Evolutionary conservation across 2,113 vertebrate species (phyloP), one percentile per base, ranked within the genome.

Genomic region (Hypocryptadius cinnamomeus): DNA sequence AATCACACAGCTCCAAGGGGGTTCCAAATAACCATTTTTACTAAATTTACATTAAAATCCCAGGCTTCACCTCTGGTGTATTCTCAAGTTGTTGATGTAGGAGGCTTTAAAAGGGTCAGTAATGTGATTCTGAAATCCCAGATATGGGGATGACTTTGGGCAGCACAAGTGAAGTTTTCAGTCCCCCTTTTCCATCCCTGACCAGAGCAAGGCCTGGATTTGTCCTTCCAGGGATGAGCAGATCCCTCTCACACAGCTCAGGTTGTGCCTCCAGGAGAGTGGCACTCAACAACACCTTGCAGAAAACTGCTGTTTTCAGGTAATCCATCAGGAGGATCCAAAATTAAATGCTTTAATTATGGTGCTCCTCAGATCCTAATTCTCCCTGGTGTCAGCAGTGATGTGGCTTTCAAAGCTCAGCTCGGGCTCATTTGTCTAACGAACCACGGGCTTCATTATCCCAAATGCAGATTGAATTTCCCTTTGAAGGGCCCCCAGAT

Each of bases 371-470:
- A 8, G 61, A 77, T 64, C 47, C 56, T 57, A 15, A 48, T 59
- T 87, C 92, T 31, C 59, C 69, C 81, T 31, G 35, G 3, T 79
- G 60, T 53, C 82, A 83, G 82, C 53, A 23, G 79, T 44, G 57
- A 87, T 35, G 77, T 8, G 35, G 68, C 40, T 92, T 81, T 87
- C 69, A 59, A 11, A 66, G 77, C 72, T 91, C 86, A 68, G 60
- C 53, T 78, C 80, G 37, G 66, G 71, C 84, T 95, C 72, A 53
- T 93, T 84, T 97, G 69, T 94, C 92, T 95, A 95, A 94, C 48
- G 61, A 83, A 30, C 57, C 71, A 92, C 73, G 27, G 30, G 78
- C 78, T 89, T 93, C 92, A 78, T 97, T 95, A 92, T 53, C 17
- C 28, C 84, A 92, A 44, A 81, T 48, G 35, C 47, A 94, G 90